phyloP scores from a whole-genome alignment of 2,797 vertebrate genomes.

The Otus scops region DNA sequence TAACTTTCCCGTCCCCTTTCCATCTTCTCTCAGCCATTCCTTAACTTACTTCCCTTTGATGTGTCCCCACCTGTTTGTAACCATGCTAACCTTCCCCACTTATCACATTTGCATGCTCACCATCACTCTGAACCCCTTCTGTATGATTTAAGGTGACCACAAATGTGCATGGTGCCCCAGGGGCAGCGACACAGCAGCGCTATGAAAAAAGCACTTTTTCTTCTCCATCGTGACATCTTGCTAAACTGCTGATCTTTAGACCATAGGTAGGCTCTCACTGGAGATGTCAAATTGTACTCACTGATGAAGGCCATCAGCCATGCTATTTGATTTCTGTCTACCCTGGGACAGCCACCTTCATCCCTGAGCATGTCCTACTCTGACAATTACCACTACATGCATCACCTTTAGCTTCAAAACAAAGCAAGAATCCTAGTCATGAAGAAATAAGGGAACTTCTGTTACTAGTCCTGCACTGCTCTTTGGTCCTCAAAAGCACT shows the following conservation, averaged over 20 bases:
- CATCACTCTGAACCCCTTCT: neutral
- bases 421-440: neutral
- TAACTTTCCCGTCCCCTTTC: neutral
- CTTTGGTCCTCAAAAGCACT: neutral
- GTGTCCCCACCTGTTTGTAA: neutral
- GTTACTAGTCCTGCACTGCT: neutral
- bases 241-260: neutral
- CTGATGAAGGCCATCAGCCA: neutral
- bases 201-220: fast-evolving
- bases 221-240: neutral
- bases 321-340: neutral
- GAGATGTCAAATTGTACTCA: neutral
- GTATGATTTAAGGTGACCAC: neutral
- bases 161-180: fast-evolving
- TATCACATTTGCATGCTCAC: neutral
- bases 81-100: neutral
- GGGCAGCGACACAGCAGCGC: fast-evolving
- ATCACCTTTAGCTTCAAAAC: neutral
- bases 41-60: neutral
- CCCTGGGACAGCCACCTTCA: neutral
- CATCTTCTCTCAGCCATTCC: neutral
- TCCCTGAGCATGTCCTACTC: neutral
- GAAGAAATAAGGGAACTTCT: neutral
- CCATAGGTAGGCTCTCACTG: neutral
- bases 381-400: neutral